Conservation (phyloP, 2,888 invertebrate species). For the Chymomyza caudatula region DNA sequence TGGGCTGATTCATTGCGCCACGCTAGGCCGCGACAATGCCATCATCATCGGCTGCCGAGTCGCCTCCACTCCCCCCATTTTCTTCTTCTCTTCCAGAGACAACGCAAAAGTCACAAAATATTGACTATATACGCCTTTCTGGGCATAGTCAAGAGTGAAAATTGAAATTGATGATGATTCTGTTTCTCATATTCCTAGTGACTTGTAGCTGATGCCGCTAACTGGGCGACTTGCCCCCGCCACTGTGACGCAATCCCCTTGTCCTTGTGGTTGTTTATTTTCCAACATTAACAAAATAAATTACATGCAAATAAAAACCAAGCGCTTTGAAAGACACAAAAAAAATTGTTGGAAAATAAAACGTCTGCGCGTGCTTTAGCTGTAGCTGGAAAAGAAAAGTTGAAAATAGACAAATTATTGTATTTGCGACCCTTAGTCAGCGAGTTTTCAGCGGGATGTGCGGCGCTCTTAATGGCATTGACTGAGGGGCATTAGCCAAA, state of each 20-base stretch:
- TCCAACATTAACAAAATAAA: slow-evolving; percentile 69
- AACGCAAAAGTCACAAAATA: slow-evolving; percentile 21
- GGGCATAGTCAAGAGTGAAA: slow-evolving; percentile 40
- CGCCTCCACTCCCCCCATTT: not conserved
- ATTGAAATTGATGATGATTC: slow-evolving; percentile 71
- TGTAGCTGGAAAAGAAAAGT: slow-evolving; percentile 36
- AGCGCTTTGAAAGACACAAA: not conserved
- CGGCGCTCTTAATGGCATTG: not conserved
- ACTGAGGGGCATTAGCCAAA: slow-evolving; percentile 6
- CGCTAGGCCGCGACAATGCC: slow-evolving; percentile 28
- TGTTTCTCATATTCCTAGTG: slow-evolving; percentile 25
- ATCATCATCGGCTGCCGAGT: slow-evolving; percentile 8
- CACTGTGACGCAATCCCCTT: not conserved
- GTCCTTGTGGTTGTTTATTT: slow-evolving; percentile 57
- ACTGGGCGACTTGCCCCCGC: slow-evolving; percentile 34
- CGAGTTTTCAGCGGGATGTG: not conserved
- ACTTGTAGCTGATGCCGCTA: slow-evolving; percentile 47
- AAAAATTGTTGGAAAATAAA: not conserved
- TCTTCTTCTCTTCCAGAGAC: too few species aligned
- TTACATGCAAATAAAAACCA: slow-evolving; percentile 65
- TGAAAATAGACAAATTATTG: slow-evolving; percentile 66
- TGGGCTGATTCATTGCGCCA: slow-evolving; percentile 17
- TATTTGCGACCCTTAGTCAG: slow-evolving; percentile 24
- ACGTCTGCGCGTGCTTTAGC: not conserved
- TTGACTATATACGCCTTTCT: slow-evolving; percentile 6